Percentiles rank a stretch among this genome's conserved stretches.
Conservation (phyloP, 1,140 invertebrate species). For the Ectropis grisescens region DNA sequence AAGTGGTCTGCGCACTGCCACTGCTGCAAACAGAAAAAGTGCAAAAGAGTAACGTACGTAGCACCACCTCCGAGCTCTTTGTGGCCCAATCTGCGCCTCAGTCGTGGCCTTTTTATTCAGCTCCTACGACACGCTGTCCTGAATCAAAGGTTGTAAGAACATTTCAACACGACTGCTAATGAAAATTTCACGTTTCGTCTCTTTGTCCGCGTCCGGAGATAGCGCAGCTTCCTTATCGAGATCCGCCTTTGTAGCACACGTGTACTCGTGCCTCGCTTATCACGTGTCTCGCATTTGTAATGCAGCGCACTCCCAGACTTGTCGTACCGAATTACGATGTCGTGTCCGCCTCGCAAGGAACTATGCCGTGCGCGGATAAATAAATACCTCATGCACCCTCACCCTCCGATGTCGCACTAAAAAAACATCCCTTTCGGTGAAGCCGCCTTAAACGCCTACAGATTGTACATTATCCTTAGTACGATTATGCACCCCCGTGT, state of each 20-base stretch:
- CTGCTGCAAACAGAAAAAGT: slow-evolving; percentile 65
- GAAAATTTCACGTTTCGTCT: slow-evolving; percentile 61
- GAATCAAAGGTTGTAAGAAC: slow-evolving; percentile 62
- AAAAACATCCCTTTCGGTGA: slow-evolving; percentile 67
- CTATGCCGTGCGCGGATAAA: slow-evolving; percentile 56
- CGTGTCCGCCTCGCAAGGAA: slow-evolving; percentile 52
- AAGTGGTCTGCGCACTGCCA: slow-evolving; percentile 65
- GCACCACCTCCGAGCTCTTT: slow-evolving; percentile 64
- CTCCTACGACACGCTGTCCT: slow-evolving; percentile 62
- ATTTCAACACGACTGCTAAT: slow-evolving; percentile 59
- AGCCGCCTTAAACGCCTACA: slow-evolving; percentile 69
- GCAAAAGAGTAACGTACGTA: slow-evolving; percentile 52
- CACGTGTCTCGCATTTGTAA: slow-evolving; percentile 53
- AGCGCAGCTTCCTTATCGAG: slow-evolving; percentile 50
- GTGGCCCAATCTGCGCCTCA: slow-evolving; percentile 63
- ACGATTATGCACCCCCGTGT: slow-evolving; percentile 69
- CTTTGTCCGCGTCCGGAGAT: slow-evolving; percentile 50
- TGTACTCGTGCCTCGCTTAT: slow-evolving; percentile 29
- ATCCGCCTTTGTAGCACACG: slow-evolving; percentile 39
- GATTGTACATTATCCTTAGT: slow-evolving; percentile 70
- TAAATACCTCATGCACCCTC: slow-evolving; percentile 70
- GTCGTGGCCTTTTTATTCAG: slow-evolving; percentile 62
- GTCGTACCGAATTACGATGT: slow-evolving; percentile 47
- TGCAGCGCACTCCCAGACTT: slow-evolving; percentile 33
- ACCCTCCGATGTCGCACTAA: slow-evolving; percentile 63